phyloP scores from a whole-genome alignment of 1,140 invertebrate species.

The Ceratosolen fusciceps region DNA sequence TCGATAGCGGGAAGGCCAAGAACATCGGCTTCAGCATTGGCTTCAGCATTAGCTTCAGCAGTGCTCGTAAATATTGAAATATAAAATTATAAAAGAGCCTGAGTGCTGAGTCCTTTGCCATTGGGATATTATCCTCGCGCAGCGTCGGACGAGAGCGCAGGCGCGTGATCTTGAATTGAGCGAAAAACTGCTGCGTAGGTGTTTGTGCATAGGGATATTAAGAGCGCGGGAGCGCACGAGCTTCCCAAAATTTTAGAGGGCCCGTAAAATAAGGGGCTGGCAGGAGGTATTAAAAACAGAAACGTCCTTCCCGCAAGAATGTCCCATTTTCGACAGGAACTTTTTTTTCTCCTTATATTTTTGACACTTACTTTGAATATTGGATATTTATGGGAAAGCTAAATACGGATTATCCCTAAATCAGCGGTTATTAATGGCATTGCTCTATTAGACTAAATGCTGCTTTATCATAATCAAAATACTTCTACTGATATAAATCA shows the following conservation, averaged over 20 bases:
- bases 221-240: not conserved
- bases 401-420: not conserved
- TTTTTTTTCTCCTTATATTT: not conserved
- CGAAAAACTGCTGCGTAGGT: conserved; percentile 62
- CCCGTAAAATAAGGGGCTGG: not conserved
- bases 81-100: conserved; percentile 61
- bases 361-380: not conserved
- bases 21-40: conserved; percentile 39
- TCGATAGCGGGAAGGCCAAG: not conserved
- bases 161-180: conserved; percentile 57
- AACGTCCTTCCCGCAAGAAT: not conserved
- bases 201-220: conserved; percentile 47
- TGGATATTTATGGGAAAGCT: not conserved
- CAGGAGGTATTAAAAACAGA: not conserved
- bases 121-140: conserved; percentile 67
- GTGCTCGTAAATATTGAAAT: conserved; percentile 63
- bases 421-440: not conserved
- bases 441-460: not conserved
- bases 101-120: conserved; percentile 54
- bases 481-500: not conserved
- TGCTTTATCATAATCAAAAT: not conserved
- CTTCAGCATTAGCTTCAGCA: conserved; percentile 36
- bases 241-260: conserved; percentile 18
- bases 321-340: not conserved
- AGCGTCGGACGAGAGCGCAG: conserved; percentile 31